These are phyloP conservation scores for Varanus komodoensis DNA, from an alignment of 2,113 vertebrate genomes.

Conservation along the genomic window DNA sequence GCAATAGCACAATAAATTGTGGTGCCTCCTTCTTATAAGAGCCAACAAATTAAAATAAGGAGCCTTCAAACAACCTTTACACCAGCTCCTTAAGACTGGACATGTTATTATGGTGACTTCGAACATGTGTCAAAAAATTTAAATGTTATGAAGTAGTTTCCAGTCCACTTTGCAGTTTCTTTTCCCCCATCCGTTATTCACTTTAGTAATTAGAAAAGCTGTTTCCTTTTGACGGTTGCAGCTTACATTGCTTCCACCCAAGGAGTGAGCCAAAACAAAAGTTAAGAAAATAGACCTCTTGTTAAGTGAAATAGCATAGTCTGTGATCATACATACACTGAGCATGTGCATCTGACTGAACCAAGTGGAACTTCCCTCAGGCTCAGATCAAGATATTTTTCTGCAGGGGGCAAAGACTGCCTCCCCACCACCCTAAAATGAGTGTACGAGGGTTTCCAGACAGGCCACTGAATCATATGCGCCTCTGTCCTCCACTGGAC, in stretches of 20 bases:
- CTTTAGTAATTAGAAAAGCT: conserved; percentile 50
- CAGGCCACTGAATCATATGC: too few species aligned
- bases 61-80: conserved; percentile 28
- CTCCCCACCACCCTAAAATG: too few species aligned
- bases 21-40: background rate
- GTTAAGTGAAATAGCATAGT: conserved; percentile 32
- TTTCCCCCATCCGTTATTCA: conserved; percentile 41
- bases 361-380: background rate
- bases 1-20: conserved; percentile 33
- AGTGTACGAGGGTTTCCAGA: too few species aligned
- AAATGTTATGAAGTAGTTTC: conserved; percentile 55
- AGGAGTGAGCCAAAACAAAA: conserved; percentile 1
- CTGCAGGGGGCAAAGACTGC: too few species aligned
- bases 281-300: background rate
- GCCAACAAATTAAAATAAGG: background rate
- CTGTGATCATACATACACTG: background rate
- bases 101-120: conserved; percentile 56
- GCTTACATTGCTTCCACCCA: conserved; percentile 45
- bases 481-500: too few species aligned
- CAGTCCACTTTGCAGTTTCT: conserved; percentile 32
- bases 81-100: conserved; percentile 21
- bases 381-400: too few species aligned
- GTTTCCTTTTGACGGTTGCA: conserved; percentile 41
- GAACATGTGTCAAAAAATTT: conserved; percentile 49
- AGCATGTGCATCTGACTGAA: background rate